These are phyloP conservation scores for Propithecus perrieri DNA, from an alignment of 2,797 vertebrate species.

Conservation along the genomic window DNA sequence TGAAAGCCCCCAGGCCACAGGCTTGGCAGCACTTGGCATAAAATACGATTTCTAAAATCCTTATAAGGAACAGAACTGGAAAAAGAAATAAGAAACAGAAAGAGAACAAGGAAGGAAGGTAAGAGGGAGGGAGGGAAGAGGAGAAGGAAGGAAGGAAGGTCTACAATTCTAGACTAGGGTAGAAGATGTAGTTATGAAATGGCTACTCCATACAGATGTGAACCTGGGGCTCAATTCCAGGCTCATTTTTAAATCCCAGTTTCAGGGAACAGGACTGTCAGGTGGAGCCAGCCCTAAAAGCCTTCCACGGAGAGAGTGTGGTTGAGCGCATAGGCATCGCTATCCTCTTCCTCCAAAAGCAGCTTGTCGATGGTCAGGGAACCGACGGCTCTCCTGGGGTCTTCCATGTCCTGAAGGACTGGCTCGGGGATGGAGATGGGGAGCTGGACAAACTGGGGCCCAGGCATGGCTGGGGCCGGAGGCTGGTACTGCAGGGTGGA, in stretches of 20 bases:
- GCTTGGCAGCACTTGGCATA: background rate
- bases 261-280: background rate
- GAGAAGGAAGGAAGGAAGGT: background rate
- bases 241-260: conserved; percentile 8
- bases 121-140: background rate
- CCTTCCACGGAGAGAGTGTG: conserved; percentile 89
- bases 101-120: rapidly evolving
- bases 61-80: background rate
- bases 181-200: background rate
- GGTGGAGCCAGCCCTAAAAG: conserved; percentile 80
- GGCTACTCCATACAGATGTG: background rate
- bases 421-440: conserved; percentile 86
- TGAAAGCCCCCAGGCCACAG: background rate
- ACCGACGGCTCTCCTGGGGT: conserved; percentile 84
- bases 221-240: background rate
- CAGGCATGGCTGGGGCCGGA: conserved; percentile 83
- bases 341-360: conserved; percentile 90
- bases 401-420: conserved; percentile 88
- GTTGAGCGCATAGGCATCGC: conserved; percentile 88
- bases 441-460: conserved; percentile 90
- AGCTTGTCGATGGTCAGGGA: conserved; percentile 91
- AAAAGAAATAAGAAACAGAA: background rate
- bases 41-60: background rate
- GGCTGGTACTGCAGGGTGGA: conserved; percentile 80
- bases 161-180: background rate